Conservation (phyloP, 2,113 vertebrate genomes). For the Hippotragus niger region DNA sequence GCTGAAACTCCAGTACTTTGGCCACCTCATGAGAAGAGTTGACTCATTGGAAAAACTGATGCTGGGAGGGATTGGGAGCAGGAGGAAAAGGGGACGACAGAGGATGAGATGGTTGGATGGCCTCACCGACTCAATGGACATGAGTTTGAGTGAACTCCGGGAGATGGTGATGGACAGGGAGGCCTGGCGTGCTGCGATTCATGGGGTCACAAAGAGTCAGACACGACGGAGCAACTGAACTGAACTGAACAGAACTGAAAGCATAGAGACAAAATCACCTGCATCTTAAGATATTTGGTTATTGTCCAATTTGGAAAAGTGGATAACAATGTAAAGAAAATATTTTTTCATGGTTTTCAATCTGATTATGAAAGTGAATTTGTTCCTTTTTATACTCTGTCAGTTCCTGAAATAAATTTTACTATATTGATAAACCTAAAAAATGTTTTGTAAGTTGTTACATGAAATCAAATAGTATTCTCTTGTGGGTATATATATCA, state of each 20-base stretch:
- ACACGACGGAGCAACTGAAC: no score
- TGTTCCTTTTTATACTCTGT: neutral
- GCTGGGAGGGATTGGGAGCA: no score
- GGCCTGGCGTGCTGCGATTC: no score
- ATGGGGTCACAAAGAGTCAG: no score
- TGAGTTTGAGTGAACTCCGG: no score
- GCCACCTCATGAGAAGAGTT: no score
- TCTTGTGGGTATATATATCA: neutral
- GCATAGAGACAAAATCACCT: neutral
- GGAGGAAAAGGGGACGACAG: no score
- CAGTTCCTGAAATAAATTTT: neutral
- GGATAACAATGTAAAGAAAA: neutral
- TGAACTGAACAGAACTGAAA: no score
- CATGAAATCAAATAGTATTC: neutral
- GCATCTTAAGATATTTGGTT: neutral
- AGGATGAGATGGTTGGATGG: no score
- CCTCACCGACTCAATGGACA: accelerated
- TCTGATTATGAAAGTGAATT: neutral
- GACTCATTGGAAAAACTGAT: no score
- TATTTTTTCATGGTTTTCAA: neutral
- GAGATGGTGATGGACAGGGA: no score
- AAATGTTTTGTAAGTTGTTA: neutral
- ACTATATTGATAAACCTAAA: neutral
- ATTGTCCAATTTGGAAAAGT: neutral
- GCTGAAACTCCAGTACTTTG: no score